Evolutionary conservation across 2,888 invertebrate species (phyloP), one percentile per base, ranked within the genome.

Genomic region (Oscheius sp.): DNA sequence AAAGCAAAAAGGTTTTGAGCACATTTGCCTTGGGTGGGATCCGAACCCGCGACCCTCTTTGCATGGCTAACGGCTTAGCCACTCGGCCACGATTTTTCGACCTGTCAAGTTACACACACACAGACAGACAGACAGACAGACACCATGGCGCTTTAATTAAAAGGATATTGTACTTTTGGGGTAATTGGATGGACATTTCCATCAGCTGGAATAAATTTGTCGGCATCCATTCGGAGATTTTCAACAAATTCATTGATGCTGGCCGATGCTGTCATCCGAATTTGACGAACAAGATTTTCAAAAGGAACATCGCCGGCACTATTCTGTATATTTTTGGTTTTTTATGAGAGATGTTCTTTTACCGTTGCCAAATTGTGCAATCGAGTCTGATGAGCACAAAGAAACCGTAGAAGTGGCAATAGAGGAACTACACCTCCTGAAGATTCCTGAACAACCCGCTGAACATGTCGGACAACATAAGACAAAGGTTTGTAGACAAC

Each of bases 131-230:
- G n/a, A n/a, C n/a, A n/a, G n/a, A n/a, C n/a, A n/a, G n/a, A n/a
- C n/a, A n/a, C n/a, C n/a, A n/a, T n/a, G n/a, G n/a, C n/a, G n/a
- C n/a, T n/a, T n/a, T n/a, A n/a, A n/a, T n/a, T n/a, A n/a, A n/a
- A n/a, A n/a, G n/a, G n/a, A n/a, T n/a, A n/a, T n/a, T n/a, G n/a
- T 29, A 96, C 95, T 87, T 96, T 96, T 77, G 94, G 95, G 0
- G 96, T 96, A 75, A 96, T 91, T 90, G 98, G 96, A 89, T 97
- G 97, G 43, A 98, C 98, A 0, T 98, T 99, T 75, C 98, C 99
- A 91, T 99, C 99, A 88, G 93, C 94, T 0, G 98, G 96, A 87
- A 97, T 92, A 85, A 93, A 93, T 75, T 90, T 90, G 69, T 90
- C 91, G 52, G 73, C 76, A 21, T 79, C 80, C 16, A 76, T 78